These are phyloP conservation scores for Diaperis boleti DNA, from an alignment of 2,888 invertebrate species.

Conservation along the genomic window DNA sequence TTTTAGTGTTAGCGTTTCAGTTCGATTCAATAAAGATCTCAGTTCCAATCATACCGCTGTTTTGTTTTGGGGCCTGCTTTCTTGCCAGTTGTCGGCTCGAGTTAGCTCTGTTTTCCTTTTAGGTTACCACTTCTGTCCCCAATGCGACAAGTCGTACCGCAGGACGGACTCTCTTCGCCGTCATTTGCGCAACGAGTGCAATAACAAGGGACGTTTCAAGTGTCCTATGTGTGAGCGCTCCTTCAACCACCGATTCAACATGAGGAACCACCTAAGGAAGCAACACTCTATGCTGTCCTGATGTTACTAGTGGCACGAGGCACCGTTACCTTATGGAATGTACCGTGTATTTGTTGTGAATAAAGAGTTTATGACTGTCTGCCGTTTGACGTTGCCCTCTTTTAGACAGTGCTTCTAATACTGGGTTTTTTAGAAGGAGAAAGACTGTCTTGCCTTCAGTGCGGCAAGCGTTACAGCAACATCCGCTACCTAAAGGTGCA, in stretches of 20 bases:
- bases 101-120: constrained; percentile 33
- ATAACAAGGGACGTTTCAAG: constrained; percentile 62
- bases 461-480: constrained; percentile 66
- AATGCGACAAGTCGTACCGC: constrained; percentile 63
- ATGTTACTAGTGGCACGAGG: not conserved
- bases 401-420: constrained; percentile 8
- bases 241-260: constrained; percentile 66
- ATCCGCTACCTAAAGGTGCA: constrained; percentile 67
- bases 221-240: constrained; percentile 63
- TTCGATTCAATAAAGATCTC: constrained; percentile 2
- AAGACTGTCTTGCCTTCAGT: constrained; percentile 60
- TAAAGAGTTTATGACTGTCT: no score
- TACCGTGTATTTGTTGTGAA: no score
- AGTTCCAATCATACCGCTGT: not conserved
- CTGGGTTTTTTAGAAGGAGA: constrained; percentile 22
- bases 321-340: no score
- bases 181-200: constrained; percentile 67
- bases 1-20: constrained; percentile 11
- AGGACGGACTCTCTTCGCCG: constrained; percentile 64
- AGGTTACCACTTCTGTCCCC: constrained; percentile 52
- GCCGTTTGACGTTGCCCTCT: no score
- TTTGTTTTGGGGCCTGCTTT: not conserved
- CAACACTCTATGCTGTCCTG: constrained; percentile 14
- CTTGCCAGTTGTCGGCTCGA: not conserved
- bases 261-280: constrained; percentile 58